Evolutionary conservation across 2,797 vertebrate genomes (phyloP).

Genomic region (Poecilia velifera): DNA sequence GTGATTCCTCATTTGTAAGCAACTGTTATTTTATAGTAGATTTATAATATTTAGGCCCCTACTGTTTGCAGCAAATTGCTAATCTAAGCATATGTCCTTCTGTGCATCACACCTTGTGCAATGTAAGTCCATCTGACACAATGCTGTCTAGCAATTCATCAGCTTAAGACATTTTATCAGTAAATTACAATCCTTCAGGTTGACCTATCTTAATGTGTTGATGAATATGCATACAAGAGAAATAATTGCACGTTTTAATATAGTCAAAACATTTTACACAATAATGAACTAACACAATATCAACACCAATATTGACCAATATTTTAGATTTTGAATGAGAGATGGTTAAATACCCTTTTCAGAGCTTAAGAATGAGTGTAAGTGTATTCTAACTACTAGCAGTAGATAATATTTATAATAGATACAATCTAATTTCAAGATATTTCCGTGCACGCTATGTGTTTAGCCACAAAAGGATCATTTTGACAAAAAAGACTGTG

Average conservation of each 20-base stretch:
- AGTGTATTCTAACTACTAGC: no score
- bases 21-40: background rate
- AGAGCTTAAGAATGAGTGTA: no score
- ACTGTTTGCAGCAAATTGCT: background rate
- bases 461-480: background rate
- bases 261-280: background rate
- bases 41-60: background rate
- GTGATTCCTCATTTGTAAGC: background rate
- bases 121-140: background rate
- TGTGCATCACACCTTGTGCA: background rate
- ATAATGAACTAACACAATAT: no score
- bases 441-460: background rate
- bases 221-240: background rate
- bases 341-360: background rate
- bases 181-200: background rate
- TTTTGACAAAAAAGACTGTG: background rate
- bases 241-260: background rate
- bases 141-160: background rate
- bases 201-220: background rate
- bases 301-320: background rate
- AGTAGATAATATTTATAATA: background rate
- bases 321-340: background rate
- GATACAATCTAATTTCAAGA: background rate
- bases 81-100: background rate
- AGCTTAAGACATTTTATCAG: background rate